phyloP scores from a whole-genome alignment of 2,113 vertebrate species.

The Entomyzon cyanotis region DNA sequence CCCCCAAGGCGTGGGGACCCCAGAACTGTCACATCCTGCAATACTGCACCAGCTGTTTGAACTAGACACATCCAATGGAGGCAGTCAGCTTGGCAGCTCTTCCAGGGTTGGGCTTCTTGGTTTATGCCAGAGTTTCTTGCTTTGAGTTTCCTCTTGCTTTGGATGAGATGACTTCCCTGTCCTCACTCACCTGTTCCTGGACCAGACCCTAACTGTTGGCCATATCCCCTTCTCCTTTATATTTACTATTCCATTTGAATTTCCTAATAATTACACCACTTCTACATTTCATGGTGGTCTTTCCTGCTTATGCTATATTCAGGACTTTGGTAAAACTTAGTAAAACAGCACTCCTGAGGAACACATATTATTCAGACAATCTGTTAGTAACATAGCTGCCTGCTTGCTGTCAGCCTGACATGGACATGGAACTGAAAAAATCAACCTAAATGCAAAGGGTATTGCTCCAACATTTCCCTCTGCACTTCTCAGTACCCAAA shows the following conservation, averaged over 20 bases:
- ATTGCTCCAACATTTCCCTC: neutral
- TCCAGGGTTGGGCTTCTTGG: neutral
- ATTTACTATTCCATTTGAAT: neutral
- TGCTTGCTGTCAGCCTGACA: conserved; percentile 6
- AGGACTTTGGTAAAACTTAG: neutral
- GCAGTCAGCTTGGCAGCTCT: neutral
- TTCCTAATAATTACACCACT: neutral
- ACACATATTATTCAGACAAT: neutral
- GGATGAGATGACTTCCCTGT: neutral
- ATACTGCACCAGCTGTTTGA: rapidly evolving
- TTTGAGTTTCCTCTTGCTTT: neutral
- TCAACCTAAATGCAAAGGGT: neutral
- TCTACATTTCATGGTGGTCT: neutral
- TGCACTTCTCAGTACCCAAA: neutral
- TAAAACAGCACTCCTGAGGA: neutral
- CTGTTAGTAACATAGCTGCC: neutral
- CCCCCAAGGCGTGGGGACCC: rapidly evolving
- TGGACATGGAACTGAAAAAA: neutral
- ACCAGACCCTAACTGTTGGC: neutral
- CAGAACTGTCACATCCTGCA: neutral
- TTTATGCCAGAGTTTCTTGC: neutral
- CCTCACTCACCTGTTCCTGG: neutral
- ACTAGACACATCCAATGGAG: rapidly evolving
- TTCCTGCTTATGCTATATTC: neutral
- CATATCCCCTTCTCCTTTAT: neutral